phyloP scores from a whole-genome alignment of 2,888 invertebrate genomes.

The Serrognathus titanus region DNA sequence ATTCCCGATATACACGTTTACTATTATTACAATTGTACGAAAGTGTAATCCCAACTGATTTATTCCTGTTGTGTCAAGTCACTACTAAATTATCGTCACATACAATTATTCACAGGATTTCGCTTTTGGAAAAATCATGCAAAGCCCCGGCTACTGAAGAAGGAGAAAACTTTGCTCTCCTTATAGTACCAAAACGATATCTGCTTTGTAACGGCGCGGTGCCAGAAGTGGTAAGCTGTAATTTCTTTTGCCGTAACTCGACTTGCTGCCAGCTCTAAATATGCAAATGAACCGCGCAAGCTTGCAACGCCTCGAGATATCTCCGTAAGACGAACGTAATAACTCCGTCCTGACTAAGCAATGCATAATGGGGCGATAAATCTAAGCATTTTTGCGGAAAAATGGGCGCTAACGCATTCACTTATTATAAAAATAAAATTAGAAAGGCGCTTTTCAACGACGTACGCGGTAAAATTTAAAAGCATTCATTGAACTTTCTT shows the following conservation, averaged over 20 bases:
- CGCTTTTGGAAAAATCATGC: too few relatives aligned
- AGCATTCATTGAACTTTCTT: too few relatives aligned
- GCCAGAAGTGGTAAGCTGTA: not conserved
- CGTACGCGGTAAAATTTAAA: too few relatives aligned
- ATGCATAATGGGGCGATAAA: not conserved
- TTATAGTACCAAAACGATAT: too few relatives aligned
- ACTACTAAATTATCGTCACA: too few relatives aligned
- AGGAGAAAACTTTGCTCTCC: too few relatives aligned
- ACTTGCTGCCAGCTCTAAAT: constrained; percentile 1
- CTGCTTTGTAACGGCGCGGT: not conserved
- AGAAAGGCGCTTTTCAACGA: not conserved
- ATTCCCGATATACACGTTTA: too few relatives aligned
- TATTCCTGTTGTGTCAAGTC: too few relatives aligned
- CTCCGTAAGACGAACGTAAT: constrained; percentile 1
- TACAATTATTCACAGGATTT: too few relatives aligned
- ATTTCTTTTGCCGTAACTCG: not conserved
- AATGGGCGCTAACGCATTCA: not conserved
- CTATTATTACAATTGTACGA: too few relatives aligned
- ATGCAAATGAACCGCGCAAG: constrained; percentile 2
- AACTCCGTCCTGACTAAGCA: constrained; percentile 1
- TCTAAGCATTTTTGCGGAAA: not conserved
- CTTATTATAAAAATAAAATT: not conserved
- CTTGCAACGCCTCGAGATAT: constrained; percentile 2
- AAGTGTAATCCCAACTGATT: too few relatives aligned
- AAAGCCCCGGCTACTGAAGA: too few relatives aligned